These are phyloP conservation scores for Acyrthosiphon pisum DNA, from an alignment of 1,140 invertebrate genomes.

Conservation along the genomic window DNA sequence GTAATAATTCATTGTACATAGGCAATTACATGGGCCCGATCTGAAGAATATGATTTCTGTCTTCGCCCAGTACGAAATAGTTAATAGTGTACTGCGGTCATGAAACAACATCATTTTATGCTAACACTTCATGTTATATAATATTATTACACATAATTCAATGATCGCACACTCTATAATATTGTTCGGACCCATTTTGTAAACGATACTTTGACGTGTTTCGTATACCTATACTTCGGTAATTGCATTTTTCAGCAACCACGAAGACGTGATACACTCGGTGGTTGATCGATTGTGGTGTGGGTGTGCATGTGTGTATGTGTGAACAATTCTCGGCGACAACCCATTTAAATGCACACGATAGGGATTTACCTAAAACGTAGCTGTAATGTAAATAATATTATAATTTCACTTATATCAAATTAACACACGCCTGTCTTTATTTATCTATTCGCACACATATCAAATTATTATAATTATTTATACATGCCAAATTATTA, in stretches of 20 bases:
- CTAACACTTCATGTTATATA: not conserved
- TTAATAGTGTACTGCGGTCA: too few species aligned
- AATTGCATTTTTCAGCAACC: conserved; percentile 8
- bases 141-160: not conserved
- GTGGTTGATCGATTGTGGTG: conserved; percentile 18
- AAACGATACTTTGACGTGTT: not conserved
- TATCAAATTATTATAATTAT: too few species aligned
- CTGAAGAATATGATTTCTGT: too few species aligned
- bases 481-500: too few species aligned
- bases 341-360: not conserved
- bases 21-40: too few species aligned
- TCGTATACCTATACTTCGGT: too few species aligned
- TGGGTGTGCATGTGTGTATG: not conserved
- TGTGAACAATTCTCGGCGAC: not conserved
- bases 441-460: not conserved
- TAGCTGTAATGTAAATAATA: too few species aligned
- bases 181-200: not conserved
- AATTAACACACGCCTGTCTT: not conserved
- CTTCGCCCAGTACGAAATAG: too few species aligned
- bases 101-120: not conserved
- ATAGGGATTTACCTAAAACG: not conserved
- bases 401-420: not conserved
- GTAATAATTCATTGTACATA: too few species aligned
- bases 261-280: not conserved
- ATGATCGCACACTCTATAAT: not conserved